phyloP scores from a whole-genome alignment of 23 tunicate species.

The Styela plicata region DNA sequence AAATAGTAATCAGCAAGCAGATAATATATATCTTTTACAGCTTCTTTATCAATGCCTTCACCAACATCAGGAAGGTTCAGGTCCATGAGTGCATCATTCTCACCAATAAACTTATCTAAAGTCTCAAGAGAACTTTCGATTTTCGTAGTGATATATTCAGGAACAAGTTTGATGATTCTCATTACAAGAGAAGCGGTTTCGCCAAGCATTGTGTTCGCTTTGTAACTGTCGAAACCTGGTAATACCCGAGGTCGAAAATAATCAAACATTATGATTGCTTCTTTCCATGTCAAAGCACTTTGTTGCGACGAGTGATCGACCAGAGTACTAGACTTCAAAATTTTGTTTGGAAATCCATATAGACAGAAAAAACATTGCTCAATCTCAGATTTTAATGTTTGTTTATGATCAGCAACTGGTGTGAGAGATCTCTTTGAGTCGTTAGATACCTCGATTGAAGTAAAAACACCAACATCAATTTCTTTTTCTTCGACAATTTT shows the following conservation, averaged over 20 bases:
- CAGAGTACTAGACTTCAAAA: slow-evolving; percentile 28
- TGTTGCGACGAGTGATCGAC: slow-evolving; percentile 65
- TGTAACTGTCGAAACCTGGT: slow-evolving; percentile 93
- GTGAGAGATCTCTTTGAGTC: slow-evolving; percentile 8
- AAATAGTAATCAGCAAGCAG: slow-evolving; percentile 89
- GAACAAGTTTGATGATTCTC: slow-evolving; percentile 12
- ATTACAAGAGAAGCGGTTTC: slow-evolving; percentile 39
- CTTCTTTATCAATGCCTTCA: slow-evolving; percentile 5
- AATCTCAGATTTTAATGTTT: background rate
- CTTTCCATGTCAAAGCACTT: slow-evolving; percentile 53
- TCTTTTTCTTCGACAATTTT: background rate
- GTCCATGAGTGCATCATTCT: background rate
- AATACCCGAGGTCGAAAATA: slow-evolving; percentile 53
- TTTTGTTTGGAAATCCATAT: slow-evolving; percentile 47
- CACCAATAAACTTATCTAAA: background rate
- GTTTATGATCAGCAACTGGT: background rate
- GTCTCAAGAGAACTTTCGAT: background rate
- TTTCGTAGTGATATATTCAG: background rate
- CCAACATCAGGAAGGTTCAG: background rate
- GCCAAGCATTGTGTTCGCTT: slow-evolving; percentile 73
- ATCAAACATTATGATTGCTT: slow-evolving; percentile 33
- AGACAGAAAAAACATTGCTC: slow-evolving; percentile 79
- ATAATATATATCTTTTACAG: slow-evolving; percentile 67
- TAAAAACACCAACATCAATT: background rate
- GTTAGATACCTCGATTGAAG: background rate